Conservation (phyloP, 2,888 invertebrate species). For the Iphiclides podalirius region DNA sequence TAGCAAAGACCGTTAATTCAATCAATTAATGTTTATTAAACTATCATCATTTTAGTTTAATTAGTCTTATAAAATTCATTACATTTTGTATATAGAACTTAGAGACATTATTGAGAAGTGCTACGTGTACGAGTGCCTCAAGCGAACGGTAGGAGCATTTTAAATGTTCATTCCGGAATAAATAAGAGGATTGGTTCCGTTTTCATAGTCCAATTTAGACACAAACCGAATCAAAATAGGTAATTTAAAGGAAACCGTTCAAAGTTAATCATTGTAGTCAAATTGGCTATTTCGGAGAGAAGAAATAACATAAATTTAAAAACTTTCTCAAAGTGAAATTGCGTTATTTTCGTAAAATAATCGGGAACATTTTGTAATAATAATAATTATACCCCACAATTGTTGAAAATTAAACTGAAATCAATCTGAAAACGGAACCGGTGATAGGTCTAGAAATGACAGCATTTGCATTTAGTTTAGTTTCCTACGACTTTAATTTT, state of each 20-base stretch:
- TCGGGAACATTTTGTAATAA: too few relatives aligned
- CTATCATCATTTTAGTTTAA: slow-evolving; percentile 29
- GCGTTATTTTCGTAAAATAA: too few relatives aligned
- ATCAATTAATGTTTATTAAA: slow-evolving; percentile 18
- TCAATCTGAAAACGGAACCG: slow-evolving; percentile 5
- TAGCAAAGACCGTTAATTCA: background rate
- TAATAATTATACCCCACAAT: too few relatives aligned
- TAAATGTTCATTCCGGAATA: slow-evolving; percentile 49
- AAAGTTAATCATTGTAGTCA: too few relatives aligned
- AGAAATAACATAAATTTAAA: too few relatives aligned
- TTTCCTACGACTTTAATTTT: too few relatives aligned
- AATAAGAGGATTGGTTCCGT: slow-evolving; percentile 23
- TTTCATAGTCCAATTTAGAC: slow-evolving; percentile 3
- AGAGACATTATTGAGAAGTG: slow-evolving; percentile 46
- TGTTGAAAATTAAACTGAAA: too few relatives aligned
- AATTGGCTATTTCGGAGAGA: too few relatives aligned
- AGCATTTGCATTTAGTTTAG: background rate
- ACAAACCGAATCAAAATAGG: too few relatives aligned
- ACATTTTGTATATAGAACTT: slow-evolving; percentile 60
- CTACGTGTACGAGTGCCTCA: slow-evolving; percentile 43
- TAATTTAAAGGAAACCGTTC: too few relatives aligned
- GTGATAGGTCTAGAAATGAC: slow-evolving; percentile 14
- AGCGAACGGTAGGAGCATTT: slow-evolving; percentile 50
- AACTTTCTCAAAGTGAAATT: too few relatives aligned
- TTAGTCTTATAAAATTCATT: slow-evolving; percentile 74